phyloP scores from a whole-genome alignment of 2,797 vertebrate species.

The Bovichtus variegatus region DNA sequence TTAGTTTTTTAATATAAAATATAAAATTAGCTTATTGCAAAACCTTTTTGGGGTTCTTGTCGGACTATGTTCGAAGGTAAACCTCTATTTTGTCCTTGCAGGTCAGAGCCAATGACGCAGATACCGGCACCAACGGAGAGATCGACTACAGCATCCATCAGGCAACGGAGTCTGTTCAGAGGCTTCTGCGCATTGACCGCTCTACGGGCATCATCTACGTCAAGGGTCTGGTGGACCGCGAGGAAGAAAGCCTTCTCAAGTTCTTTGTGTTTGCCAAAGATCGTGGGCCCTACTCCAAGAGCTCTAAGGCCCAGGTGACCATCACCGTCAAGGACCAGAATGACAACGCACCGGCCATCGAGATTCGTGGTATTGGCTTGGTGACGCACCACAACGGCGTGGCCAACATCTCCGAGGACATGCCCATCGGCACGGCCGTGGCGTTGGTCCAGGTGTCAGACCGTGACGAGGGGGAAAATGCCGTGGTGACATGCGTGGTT shows the following conservation, averaged over 20 bases:
- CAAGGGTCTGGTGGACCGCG: conserved; percentile 93
- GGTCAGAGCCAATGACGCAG: conserved; percentile 95
- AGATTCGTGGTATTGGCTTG: conserved; percentile 95
- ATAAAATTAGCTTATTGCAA: no score
- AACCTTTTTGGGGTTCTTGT: neutral
- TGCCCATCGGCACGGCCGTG: conserved; percentile 93
- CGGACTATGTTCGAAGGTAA: neutral
- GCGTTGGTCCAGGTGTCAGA: conserved; percentile 97
- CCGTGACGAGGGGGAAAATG: conserved; percentile 95
- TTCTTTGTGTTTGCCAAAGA: conserved; percentile 95
- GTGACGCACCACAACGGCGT: conserved; percentile 94
- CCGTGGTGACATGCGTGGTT: conserved; percentile 96
- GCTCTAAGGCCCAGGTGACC: conserved; percentile 90
- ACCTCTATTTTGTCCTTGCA: conserved; percentile 58
- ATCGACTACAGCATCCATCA: conserved; percentile 96
- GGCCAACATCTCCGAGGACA: conserved; percentile 97
- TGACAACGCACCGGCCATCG: conserved; percentile 94
- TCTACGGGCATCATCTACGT: conserved; percentile 93
- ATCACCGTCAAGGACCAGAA: conserved; percentile 94
- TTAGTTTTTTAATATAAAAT: no score
- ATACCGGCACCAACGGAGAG: conserved; percentile 92
- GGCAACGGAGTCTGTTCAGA: conserved; percentile 88
- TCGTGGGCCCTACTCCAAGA: conserved; percentile 93
- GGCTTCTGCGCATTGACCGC: conserved; percentile 92
- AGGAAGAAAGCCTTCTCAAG: conserved; percentile 91